phyloP scores from a whole-genome alignment of 2,113 vertebrate genomes.

The Microcebus murinus region DNA sequence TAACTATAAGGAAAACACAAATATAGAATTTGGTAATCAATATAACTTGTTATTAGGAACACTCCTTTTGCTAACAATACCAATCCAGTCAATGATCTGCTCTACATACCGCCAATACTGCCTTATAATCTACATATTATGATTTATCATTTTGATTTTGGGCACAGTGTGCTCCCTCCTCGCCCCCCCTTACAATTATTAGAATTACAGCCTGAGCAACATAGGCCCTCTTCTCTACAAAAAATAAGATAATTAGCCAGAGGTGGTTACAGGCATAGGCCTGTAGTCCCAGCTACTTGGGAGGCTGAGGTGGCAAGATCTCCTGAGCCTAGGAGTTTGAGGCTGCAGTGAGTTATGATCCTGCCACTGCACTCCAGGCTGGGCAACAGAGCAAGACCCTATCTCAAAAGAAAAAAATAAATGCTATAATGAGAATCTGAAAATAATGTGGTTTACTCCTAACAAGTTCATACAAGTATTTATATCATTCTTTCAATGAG shows the following conservation, averaged over 20 bases:
- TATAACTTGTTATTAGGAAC: background rate
- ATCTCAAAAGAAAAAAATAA: too few species aligned
- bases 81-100: background rate
- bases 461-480: background rate
- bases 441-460: background rate
- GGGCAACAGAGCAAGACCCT: too few species aligned
- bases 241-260: too few species aligned
- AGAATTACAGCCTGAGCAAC: background rate
- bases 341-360: too few species aligned
- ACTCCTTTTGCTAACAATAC: background rate
- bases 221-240: too few species aligned
- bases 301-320: too few species aligned
- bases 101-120: too few species aligned
- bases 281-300: too few species aligned
- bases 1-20: constrained; percentile 66
- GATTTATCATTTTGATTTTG: background rate
- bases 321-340: too few species aligned
- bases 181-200: background rate
- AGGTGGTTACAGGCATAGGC: too few species aligned
- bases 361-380: too few species aligned
- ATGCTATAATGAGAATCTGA: background rate
- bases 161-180: background rate
- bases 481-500: background rate
- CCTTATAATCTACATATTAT: background rate
- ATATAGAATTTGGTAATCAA: background rate